These are phyloP conservation scores for Oreochromis aureus DNA, from an alignment of 2,113 vertebrate species.

Conservation along the genomic window DNA sequence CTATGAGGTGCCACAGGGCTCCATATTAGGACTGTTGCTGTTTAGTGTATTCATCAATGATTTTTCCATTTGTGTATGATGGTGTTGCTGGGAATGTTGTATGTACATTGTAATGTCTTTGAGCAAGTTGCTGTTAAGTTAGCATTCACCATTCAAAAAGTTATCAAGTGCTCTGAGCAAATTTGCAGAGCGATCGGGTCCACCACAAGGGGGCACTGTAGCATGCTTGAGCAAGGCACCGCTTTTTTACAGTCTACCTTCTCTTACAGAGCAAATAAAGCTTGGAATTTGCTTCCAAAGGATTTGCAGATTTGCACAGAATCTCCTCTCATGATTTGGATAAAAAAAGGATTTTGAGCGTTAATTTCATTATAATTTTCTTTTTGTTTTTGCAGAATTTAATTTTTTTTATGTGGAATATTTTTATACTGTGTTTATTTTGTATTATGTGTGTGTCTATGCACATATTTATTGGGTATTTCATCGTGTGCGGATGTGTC, in stretches of 20 bases:
- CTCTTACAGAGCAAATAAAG: background rate
- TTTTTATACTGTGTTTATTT: background rate
- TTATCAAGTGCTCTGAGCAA: background rate
- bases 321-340: background rate
- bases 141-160: too few relatives aligned
- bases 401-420: too few relatives aligned
- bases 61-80: background rate
- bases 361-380: background rate
- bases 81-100: background rate
- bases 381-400: background rate
- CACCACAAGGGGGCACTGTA: background rate
- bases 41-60: background rate
- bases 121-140: background rate
- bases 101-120: background rate
- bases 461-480: background rate
- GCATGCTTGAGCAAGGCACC: background rate
- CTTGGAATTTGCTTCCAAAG: background rate
- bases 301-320: background rate
- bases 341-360: background rate
- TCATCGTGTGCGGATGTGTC: background rate
- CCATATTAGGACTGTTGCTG: background rate
- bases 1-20: background rate
- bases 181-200: background rate
- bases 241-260: background rate
- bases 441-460: background rate